These are phyloP conservation scores for Naja naja DNA, from an alignment of 2,113 vertebrate genomes.

Conservation along the genomic window DNA sequence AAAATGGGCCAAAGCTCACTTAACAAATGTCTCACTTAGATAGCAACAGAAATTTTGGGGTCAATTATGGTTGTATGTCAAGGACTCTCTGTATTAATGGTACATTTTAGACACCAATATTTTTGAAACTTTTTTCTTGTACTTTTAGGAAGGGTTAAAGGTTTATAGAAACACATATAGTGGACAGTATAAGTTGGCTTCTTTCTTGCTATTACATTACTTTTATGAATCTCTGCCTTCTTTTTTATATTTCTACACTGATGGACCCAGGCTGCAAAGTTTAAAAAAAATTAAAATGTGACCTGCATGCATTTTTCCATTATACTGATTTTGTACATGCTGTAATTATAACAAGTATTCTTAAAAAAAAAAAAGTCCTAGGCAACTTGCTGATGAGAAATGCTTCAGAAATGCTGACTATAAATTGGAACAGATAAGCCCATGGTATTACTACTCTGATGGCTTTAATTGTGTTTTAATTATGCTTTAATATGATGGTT, in stretches of 20 bases:
- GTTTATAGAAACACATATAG: not conserved
- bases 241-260: not conserved
- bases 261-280: not conserved
- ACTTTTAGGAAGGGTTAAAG: not conserved
- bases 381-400: slow-evolving; percentile 11
- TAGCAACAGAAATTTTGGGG: not conserved
- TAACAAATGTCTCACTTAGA: not conserved
- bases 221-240: not conserved
- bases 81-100: not conserved
- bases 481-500: slow-evolving; percentile 18
- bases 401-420: slow-evolving; percentile 36
- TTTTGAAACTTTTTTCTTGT: not conserved
- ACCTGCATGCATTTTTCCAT: not conserved
- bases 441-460: slow-evolving; percentile 29
- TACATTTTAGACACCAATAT: not conserved
- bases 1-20: not conserved
- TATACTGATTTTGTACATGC: not conserved
- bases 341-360: slow-evolving; percentile 44
- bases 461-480: slow-evolving; percentile 27
- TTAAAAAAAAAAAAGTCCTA: not conserved
- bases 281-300: not conserved
- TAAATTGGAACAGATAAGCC: slow-evolving; percentile 56
- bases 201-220: not conserved
- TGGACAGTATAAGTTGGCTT: not conserved
- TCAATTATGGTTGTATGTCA: not conserved